Base-by-base conservation (phyloP, 1,140 invertebrate species). In the Campoletis sonorensis region DNA sequence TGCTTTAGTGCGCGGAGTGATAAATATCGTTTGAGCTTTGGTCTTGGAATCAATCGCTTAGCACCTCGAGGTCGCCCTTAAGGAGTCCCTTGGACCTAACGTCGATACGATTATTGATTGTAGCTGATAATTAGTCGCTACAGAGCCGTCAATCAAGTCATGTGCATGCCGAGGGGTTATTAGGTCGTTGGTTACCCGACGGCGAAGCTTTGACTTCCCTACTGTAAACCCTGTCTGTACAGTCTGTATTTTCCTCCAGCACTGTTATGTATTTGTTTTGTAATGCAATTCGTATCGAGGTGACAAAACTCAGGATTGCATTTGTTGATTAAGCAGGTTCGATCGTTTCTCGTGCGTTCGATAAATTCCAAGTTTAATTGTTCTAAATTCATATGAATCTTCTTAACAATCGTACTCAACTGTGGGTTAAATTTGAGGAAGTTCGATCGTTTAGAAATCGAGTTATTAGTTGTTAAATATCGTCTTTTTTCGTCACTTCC, bases 81-180 rank as follows among this genome's bases (percentile, higher is more conserved):
- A 64, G 61, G 61, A 23, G n/a, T 23, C 61, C 23, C 13, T 64
- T 16, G 2, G 61, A 45, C 40, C 23, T 16, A 64, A 64, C 61
- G 61, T 26, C 61, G 61, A 64, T 64, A 5, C 61, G 21, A 88
- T 91, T 90, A 91, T 91, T 87, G 90, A 91, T 91, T 91, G 91
- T 91, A 91, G 91, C 90, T 90, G 90, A 90, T 91, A 90, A 92
- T 91, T 91, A 92, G 89, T 87, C 86, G 83, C 86, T 87, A 89
- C 86, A 90, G 87, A 89, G 89, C 88, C 87, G 90, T 90, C 89
- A 91, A 90, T 91, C 89, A 90, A 86, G 82, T 82, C 83, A 89
- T 91, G 90, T 64, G 61, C 61, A 64, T 64, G 61, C 23, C 61
- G 89, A 87, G 82, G 90, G 86, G 87, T 91, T 91, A 91, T 92